These are phyloP conservation scores for Leucophenga varia DNA, from an alignment of 1,140 invertebrate species.

Conservation along the genomic window DNA sequence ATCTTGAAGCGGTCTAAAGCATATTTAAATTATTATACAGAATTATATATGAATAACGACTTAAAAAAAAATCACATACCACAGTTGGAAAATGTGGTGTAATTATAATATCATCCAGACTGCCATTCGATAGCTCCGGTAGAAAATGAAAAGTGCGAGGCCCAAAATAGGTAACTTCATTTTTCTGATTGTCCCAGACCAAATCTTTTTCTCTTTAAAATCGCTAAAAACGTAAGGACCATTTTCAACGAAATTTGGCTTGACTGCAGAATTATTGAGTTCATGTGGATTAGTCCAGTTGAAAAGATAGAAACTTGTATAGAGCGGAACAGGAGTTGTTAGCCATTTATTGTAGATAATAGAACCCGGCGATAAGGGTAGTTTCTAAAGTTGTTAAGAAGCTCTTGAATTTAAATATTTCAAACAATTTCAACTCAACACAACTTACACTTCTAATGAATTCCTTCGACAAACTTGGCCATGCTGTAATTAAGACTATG, in stretches of 20 bases:
- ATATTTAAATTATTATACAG: constrained; percentile 26
- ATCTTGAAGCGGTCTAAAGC: constrained; percentile 65
- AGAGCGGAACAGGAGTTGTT: constrained; percentile 70
- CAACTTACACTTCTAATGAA: no score
- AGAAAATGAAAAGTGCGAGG: constrained; percentile 73
- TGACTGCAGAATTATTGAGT: constrained; percentile 56
- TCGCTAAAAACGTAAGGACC: constrained; percentile 63
- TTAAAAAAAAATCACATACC: constrained; percentile 60
- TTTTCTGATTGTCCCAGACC: no score
- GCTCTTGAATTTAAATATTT: no score
- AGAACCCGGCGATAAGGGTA: constrained; percentile 61
- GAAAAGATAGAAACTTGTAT: constrained; percentile 71
- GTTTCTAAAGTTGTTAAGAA: no score
- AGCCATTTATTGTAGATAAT: constrained; percentile 67
- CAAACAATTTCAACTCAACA: no score
- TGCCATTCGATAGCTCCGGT: constrained; percentile 69
- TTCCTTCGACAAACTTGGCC: not conserved
- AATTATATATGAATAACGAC: constrained; percentile 9
- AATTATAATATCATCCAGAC: constrained; percentile 71
- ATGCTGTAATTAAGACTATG: not conserved
- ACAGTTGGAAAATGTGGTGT: constrained; percentile 75
- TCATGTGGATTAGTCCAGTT: constrained; percentile 75
- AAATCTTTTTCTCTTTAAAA: constrained; percentile 59
- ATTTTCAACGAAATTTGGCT: constrained; percentile 65
- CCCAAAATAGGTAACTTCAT: constrained; percentile 72